Evolutionary conservation across 2,113 vertebrate species (phyloP), one percentile per base, ranked within the genome.

Genomic region (Monarcha castaneiventris): DNA sequence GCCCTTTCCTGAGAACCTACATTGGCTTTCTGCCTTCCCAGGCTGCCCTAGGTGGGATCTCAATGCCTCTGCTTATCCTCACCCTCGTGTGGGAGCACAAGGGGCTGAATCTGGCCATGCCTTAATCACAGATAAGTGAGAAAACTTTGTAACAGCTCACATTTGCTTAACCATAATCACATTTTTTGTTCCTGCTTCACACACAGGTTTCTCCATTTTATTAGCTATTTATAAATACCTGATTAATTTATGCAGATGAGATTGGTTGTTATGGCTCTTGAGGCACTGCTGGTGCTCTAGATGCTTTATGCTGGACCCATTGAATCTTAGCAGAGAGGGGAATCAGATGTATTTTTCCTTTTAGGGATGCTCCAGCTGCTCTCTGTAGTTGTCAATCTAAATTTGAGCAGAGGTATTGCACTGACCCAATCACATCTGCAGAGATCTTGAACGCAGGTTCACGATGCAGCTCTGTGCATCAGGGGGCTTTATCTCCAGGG

Each of bases 41-140:
- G 49, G 20, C 29, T 80, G 55, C 52, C 41, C 39, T 11, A 19
- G 76, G 16, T 41, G 58, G 46, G 73, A 54, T 33, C 21, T 52
- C 41, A 23, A 2, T 14, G 55, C 33, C 37, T 69, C 63, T 69
- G 46, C 51, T 71, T 9, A n/a, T 48, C 76, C 56, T 77, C 32
- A 66, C 17, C 16, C 37, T 75, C 0, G 0, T 1, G 5, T 21
- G n/a, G 32, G 63, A 67, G 3, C 22, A 46, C 39, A 33, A 43
- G 72, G 11, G 25, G 11, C 64, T 61, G 35, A 84, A 48, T 26
- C 17, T 27, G 29, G 12, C 39, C 0, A 0, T 69, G 75, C 18
- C 15, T 83, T 41, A 33, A 32, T 25, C 62, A 41, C 29, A 77
- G 55, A 37, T 21, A 6, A 46, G 29, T 3, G 5, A 72, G 44